Evolutionary conservation across 2,113 vertebrate genomes (phyloP).

Genomic region (Equus przewalskii): DNA sequence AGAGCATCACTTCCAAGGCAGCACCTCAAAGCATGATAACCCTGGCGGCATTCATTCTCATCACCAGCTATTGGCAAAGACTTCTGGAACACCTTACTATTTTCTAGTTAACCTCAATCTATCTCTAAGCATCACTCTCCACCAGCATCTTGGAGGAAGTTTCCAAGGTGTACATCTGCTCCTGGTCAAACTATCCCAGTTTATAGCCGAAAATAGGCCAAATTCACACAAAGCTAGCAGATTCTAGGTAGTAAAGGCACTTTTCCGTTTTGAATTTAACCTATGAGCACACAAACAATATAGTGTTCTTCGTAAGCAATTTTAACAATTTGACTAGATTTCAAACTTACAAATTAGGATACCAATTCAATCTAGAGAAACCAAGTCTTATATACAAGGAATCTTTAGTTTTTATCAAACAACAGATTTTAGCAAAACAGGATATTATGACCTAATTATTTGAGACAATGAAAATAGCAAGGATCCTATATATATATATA

Average conservation of each 20-base stretch:
- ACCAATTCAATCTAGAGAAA: slow-evolving; percentile 44
- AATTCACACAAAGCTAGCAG: not conserved
- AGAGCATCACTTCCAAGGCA: slow-evolving; percentile 8
- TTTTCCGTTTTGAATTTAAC: slow-evolving; percentile 55
- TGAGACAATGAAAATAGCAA: slow-evolving; percentile 51
- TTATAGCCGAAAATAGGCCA: slow-evolving; percentile 55
- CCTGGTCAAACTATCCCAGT: slow-evolving; percentile 64
- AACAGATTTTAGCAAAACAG: slow-evolving; percentile 54
- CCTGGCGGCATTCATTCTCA: not conserved
- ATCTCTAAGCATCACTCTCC: slow-evolving; percentile 14
- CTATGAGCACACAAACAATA: slow-evolving; percentile 23
- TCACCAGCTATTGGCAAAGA: not conserved
- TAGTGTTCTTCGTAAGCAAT: not conserved
- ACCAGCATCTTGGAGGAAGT: not conserved
- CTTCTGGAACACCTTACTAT: not conserved
- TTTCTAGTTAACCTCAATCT: slow-evolving; percentile 60
- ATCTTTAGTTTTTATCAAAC: slow-evolving; percentile 39
- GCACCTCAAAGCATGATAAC: not conserved
- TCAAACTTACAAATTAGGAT: slow-evolving; percentile 63
- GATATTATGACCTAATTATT: slow-evolving; percentile 43
- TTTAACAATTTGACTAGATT: slow-evolving; percentile 58
- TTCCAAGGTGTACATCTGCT: slow-evolving; percentile 37
- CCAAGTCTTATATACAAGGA: slow-evolving; percentile 19
- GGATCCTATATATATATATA: not conserved
- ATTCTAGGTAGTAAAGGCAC: slow-evolving; percentile 2